A percentile compares a stretch with the other conserved stretches of the same genome.
Conservation (phyloP, 2,797 vertebrate species). For the Rhinichthys osculus region DNA sequence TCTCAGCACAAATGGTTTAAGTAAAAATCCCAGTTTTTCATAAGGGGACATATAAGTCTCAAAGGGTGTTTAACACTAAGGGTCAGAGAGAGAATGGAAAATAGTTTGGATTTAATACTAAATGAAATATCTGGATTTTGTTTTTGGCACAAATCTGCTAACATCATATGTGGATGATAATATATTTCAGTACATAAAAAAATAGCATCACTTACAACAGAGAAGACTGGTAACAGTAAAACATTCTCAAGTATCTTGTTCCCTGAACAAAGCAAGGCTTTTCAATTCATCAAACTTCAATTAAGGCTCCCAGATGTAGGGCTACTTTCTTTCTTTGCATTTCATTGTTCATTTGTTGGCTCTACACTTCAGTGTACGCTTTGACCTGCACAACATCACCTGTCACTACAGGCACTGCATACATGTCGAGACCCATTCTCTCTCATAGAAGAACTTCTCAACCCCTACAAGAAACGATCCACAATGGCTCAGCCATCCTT, state of each 20-base stretch:
- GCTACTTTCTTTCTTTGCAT: conserved; percentile 13
- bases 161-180: conserved; percentile 61
- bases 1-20: neutral
- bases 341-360: conserved; percentile 45
- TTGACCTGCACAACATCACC: conserved; percentile 19
- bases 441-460: neutral
- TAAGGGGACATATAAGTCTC: neutral
- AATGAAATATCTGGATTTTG: neutral
- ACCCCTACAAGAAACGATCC: conserved; percentile 13
- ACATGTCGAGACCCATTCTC: conserved; percentile 9
- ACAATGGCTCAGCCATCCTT: conserved; percentile 21
- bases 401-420: conserved; percentile 4
- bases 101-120: neutral
- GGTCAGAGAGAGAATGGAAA: conserved; percentile 9
- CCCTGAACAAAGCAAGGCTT: conserved; percentile 68
- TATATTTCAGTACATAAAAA: conserved; percentile 62
- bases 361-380: conserved; percentile 66
- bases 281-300: conserved; percentile 78
- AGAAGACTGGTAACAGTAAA: conserved; percentile 70
- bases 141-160: neutral
- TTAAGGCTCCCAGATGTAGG: conserved; percentile 70
- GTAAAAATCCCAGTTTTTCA: neutral
- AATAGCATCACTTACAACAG: conserved; percentile 13
- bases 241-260: conserved; percentile 66
- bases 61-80: neutral